Percentiles rank a stretch among this genome's conserved stretches.
These are phyloP conservation scores for Callinectes sapidus DNA, from an alignment of 2,888 invertebrate species.

Conservation along the genomic window DNA sequence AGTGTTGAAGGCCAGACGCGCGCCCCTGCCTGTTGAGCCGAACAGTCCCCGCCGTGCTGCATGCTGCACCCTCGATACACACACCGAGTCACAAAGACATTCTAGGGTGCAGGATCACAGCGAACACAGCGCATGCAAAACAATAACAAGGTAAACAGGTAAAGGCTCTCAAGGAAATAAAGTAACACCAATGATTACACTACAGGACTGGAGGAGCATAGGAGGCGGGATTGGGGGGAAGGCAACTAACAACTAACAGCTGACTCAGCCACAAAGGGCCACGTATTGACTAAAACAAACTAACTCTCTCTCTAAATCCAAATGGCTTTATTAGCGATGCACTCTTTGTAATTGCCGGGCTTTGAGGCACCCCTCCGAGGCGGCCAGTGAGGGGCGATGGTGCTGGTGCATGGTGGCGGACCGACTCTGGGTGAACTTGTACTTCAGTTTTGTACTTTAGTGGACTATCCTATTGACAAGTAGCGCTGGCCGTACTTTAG, in stretches of 20 bases:
- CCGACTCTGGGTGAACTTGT: neutral
- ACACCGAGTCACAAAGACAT: neutral
- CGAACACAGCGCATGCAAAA: constrained; percentile 15
- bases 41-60: constrained; percentile 8
- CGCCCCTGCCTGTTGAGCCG: constrained; percentile 1
- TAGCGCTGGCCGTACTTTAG: neutral
- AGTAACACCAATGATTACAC: constrained; percentile 2
- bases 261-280: neutral
- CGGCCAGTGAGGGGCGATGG: neutral
- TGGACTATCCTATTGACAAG: neutral
- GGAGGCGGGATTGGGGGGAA: neutral
- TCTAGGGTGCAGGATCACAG: constrained; percentile 13
- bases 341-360: neutral
- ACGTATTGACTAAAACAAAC: neutral
- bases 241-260: neutral
- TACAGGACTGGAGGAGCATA: neutral
- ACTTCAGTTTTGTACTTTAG: neutral
- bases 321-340: neutral
- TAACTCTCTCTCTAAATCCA: neutral
- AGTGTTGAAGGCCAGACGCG: neutral
- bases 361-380: neutral
- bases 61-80: constrained; percentile 19
- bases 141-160: neutral
- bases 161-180: neutral
- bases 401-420: neutral